Evolutionary conservation across 2,113 vertebrate species (phyloP).

Genomic region (Myiopsitta monachus): DNA sequence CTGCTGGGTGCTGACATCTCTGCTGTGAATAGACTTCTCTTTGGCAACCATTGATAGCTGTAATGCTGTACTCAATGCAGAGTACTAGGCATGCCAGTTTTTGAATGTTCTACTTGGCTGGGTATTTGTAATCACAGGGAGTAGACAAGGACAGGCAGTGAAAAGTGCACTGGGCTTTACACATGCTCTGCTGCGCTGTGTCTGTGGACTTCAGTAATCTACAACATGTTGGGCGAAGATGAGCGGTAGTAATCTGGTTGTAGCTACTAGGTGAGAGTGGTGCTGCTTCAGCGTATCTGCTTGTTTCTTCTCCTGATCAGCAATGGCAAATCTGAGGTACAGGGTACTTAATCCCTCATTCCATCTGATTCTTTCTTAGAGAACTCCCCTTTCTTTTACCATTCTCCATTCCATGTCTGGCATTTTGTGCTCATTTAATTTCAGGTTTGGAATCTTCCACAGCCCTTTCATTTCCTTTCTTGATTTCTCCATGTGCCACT

Average conservation of each 20-base stretch:
- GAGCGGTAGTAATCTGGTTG: too few relatives aligned
- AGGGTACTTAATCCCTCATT: background rate
- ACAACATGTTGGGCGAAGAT: fast-evolving
- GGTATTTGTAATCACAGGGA: background rate
- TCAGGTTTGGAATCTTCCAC: background rate
- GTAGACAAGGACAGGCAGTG: background rate
- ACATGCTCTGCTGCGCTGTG: background rate
- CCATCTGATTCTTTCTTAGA: background rate
- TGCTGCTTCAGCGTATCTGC: background rate
- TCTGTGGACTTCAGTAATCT: background rate
- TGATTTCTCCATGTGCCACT: background rate
- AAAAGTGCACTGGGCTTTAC: background rate
- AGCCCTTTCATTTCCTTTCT: background rate
- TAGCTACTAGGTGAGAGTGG: background rate
- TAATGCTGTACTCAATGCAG: background rate
- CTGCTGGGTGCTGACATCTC: background rate
- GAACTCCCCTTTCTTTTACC: background rate
- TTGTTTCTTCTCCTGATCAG: background rate
- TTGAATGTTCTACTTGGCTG: background rate
- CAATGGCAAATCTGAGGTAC: background rate
- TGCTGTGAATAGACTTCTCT: conserved; percentile 11
- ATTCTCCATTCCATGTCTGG: background rate
- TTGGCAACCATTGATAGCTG: background rate
- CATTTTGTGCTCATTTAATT: background rate
- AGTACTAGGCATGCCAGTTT: background rate